A percentile compares a stretch with the other conserved stretches of the same genome.
These are phyloP conservation scores for Quadroppia sp. DNA, from an alignment of 2,888 invertebrate species.

Conservation along the genomic window DNA sequence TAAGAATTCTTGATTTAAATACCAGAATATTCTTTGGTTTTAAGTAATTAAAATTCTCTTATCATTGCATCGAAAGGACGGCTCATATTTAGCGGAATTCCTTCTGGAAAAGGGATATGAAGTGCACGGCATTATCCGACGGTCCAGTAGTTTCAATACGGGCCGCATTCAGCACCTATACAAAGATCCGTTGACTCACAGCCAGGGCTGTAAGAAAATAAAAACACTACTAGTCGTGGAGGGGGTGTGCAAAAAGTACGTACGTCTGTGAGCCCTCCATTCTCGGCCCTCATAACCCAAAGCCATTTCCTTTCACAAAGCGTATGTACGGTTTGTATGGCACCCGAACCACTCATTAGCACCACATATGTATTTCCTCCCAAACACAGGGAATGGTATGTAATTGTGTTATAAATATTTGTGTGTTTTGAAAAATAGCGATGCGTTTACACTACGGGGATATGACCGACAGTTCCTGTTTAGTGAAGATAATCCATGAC, in stretches of 20 bases:
- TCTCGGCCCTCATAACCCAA: no score
- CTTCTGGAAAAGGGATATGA: slow-evolving; percentile 85
- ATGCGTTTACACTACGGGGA: slow-evolving; percentile 98
- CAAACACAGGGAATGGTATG: no score
- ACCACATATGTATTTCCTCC: no score
- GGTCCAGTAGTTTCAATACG: slow-evolving; percentile 95
- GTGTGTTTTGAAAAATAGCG: slow-evolving; percentile 49
- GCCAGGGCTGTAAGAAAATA: slow-evolving; percentile 57
- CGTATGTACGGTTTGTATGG: no score
- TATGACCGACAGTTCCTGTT: slow-evolving; percentile 93
- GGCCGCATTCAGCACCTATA: slow-evolving; percentile 93
- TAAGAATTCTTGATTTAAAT: no score
- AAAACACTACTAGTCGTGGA: no score
- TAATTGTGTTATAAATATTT: slow-evolving; percentile 13
- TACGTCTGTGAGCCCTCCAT: no score
- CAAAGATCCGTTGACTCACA: slow-evolving; percentile 79
- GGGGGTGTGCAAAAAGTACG: no score
- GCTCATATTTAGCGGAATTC: slow-evolving; percentile 93
- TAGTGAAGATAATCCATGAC: slow-evolving; percentile 75
- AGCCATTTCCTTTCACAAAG: no score
- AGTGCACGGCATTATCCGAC: slow-evolving; percentile 88
- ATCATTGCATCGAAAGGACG: slow-evolving; percentile 67
- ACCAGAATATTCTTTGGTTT: no score
- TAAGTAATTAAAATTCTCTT: no score
- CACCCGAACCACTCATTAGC: no score